Evolutionary conservation across 2,888 invertebrate genomes (phyloP), one percentile per base, ranked within the genome.

Genomic region (Elegia similella): DNA sequence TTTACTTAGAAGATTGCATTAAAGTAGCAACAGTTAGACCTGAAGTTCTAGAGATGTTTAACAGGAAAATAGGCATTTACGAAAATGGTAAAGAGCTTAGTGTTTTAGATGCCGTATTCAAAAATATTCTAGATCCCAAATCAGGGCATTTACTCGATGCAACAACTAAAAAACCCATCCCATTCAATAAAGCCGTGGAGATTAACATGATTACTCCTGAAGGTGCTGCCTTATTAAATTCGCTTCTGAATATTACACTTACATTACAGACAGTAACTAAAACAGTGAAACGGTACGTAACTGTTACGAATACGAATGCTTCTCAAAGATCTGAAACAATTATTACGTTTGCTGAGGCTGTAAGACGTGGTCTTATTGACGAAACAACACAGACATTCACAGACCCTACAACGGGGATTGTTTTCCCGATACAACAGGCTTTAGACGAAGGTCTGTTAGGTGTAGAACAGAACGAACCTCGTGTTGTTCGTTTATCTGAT

Each of bases 251-350:
- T 78, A 96, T 98, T 55, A 96, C 97, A 8, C 94, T 98, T 42
- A 97, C 97, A 1, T 95, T 96, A 15, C 96, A 97, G 78, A 96
- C 97, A 7, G 95, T 97, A 32, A 97, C 96, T 6, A 96, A 96
- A 80, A 95, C 97, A 52, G 95, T 97, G 38, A 95, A 95, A 78
- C 93, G 96, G 17, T 95, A 96, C 75, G 96, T 96, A 1, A 96
- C 96, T 0, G 94, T 96, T 17, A 94, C 95, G 13, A 94, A 94
- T 61, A 93, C 94, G 6, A 94, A 94, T 52, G 79, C 89, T 29
- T 86, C 92, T 12, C 92, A 93, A 67, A 92, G 92, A 69, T 86
- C 92, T 54, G 92, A 92, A 64, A 92, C 93, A 34, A 88, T 93
- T 55, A 92, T 97, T 52, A 95, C 95, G 0, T 96, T 96, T 66